These are phyloP conservation scores for Tinea pellionella DNA, from an alignment of 2,888 invertebrate species.

Conservation along the genomic window DNA sequence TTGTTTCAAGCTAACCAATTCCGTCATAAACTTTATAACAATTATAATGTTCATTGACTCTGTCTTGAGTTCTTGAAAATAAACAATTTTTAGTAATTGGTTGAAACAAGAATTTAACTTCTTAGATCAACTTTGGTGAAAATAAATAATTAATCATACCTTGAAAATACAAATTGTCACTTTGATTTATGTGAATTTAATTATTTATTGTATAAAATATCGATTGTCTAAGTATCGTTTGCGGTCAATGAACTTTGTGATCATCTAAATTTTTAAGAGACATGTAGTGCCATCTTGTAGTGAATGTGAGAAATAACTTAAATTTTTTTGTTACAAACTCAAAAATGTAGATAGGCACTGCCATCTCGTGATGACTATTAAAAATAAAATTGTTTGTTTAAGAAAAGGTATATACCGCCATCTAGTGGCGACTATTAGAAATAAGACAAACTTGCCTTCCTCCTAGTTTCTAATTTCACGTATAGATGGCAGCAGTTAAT, in stretches of 20 bases:
- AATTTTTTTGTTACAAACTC: no score
- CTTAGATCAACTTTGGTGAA: no score
- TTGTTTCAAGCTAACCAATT: slow-evolving; percentile 12
- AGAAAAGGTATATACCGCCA: not conserved
- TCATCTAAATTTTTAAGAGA: not conserved
- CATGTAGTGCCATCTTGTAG: not conserved
- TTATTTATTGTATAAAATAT: not conserved
- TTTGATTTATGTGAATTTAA: no score
- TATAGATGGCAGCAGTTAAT: no score
- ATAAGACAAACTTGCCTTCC: not conserved
- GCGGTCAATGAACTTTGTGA: not conserved
- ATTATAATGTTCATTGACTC: not conserved
- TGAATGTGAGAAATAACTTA: not conserved
- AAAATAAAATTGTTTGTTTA: no score
- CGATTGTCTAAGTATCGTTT: not conserved
- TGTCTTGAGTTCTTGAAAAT: no score
- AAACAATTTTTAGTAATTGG: no score
- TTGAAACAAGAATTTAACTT: not conserved
- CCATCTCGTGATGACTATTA: not conserved
- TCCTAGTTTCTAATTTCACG: not conserved
- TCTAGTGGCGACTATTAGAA: not conserved
- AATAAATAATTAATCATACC: no score
- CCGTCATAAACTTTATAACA: not conserved
- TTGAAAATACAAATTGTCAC: no score
- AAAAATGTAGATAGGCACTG: no score